A percentile compares a stretch with the other conserved stretches of the same genome.
Evolutionary conservation across 2,797 vertebrate species (phyloP).

Genomic region (Chrysocyon brachyurus): DNA sequence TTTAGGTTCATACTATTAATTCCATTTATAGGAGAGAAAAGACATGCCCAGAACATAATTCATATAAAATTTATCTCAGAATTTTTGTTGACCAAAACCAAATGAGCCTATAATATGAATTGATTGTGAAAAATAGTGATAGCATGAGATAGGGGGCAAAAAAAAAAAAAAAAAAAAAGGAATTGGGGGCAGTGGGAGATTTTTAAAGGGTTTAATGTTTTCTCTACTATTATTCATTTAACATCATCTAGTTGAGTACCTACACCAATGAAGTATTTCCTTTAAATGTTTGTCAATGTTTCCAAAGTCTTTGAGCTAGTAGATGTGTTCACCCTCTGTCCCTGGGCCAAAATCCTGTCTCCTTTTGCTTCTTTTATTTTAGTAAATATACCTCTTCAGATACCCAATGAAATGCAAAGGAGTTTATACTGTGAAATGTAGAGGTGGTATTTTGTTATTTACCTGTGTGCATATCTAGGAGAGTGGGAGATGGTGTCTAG

Average conservation of each 20-base stretch:
- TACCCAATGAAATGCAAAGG: not conserved
- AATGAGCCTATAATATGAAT: constrained; percentile 39
- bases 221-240: not conserved
- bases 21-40: constrained; percentile 44
- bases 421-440: not conserved
- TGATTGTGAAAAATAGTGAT: constrained; percentile 56
- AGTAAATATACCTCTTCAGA: not conserved
- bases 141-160: not conserved
- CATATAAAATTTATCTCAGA: constrained; percentile 31
- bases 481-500: not conserved
- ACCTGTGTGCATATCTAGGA: not conserved
- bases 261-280: not conserved
- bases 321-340: not conserved
- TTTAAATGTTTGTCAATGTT: not conserved
- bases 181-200: not conserved
- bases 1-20: constrained; percentile 59
- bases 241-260: not conserved
- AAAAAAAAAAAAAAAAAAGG: constrained; percentile 24
- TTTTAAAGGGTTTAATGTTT: not conserved
- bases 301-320: not conserved
- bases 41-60: constrained; percentile 55
- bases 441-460: not conserved
- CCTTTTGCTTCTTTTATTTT: not conserved
- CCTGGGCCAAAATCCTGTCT: not conserved
- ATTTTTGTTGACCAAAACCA: constrained; percentile 39